Percentiles rank a stretch among this genome's conserved stretches.
phyloP scores from a whole-genome alignment of 2,888 invertebrate genomes.

The Drosophila pseudotakahashii region DNA sequence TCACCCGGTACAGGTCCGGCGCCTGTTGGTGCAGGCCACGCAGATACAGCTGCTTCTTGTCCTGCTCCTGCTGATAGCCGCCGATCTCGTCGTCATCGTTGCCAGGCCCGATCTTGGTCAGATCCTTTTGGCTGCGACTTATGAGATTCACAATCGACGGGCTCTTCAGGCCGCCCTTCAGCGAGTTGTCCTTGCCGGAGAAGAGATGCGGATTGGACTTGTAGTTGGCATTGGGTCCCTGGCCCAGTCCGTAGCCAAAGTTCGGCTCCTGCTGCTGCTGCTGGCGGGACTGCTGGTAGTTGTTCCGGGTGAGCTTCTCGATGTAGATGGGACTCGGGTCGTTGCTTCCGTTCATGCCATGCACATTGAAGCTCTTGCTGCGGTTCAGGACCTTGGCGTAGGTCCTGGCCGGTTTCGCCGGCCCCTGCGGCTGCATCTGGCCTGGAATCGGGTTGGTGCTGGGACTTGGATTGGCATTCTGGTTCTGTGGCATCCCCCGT shows the following conservation, averaged over 20 bases:
- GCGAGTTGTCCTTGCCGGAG: slow-evolving; percentile 74
- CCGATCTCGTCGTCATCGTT: slow-evolving; percentile 57
- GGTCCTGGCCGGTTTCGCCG: slow-evolving; percentile 91
- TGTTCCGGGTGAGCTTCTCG: slow-evolving; percentile 82
- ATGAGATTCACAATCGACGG: slow-evolving; percentile 94
- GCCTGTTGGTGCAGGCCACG: slow-evolving; percentile 89
- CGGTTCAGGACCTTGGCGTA: slow-evolving; percentile 90
- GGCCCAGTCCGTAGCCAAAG: slow-evolving; percentile 45
- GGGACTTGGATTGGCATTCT: background rate
- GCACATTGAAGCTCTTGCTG: slow-evolving; percentile 94
- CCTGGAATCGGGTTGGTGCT: background rate
- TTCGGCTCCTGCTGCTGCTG: background rate
- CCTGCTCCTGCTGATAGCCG: slow-evolving; percentile 59
- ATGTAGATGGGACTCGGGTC: slow-evolving; percentile 84
- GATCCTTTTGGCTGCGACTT: slow-evolving; percentile 92
- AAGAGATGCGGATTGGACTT: slow-evolving; percentile 92
- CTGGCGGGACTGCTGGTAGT: slow-evolving; percentile 53
- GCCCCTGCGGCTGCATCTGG: slow-evolving; percentile 84
- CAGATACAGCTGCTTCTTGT: slow-evolving; percentile 89
- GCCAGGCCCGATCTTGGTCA: slow-evolving; percentile 86
- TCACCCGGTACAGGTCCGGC: slow-evolving; percentile 89
- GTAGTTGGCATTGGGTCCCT: slow-evolving; percentile 85
- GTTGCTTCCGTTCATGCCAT: slow-evolving; percentile 86
- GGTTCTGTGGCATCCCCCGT: background rate
- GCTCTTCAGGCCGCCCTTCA: slow-evolving; percentile 87